Conservation (phyloP, 2,113 vertebrate genomes). For the Calcarius ornatus region DNA sequence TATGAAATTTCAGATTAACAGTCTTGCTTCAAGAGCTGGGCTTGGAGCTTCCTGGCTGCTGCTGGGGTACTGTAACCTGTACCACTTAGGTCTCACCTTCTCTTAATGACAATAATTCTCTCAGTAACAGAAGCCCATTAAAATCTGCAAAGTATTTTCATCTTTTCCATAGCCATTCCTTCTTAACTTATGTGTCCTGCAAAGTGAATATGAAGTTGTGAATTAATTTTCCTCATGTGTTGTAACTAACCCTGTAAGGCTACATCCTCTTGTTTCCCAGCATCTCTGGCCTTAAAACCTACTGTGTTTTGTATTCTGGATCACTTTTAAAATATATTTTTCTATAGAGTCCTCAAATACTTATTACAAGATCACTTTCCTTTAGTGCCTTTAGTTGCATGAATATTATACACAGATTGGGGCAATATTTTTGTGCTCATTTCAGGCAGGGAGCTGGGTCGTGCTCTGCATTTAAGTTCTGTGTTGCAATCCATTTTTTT, state of each 20-base stretch:
- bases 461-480: neutral
- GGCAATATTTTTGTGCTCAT: neutral
- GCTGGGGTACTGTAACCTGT: neutral
- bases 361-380: neutral
- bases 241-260: neutral
- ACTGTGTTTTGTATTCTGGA: neutral
- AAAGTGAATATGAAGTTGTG: neutral
- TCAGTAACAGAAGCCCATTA: neutral
- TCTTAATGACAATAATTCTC: neutral
- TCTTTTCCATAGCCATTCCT: neutral
- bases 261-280: neutral
- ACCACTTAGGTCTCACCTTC: neutral
- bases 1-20: neutral
- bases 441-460: neutral
- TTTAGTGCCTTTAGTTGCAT: neutral
- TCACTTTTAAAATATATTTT: neutral
- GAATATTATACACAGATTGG: neutral
- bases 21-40: neutral
- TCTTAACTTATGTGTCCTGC: neutral
- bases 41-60: neutral
- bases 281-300: neutral
- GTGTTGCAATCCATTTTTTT: neutral
- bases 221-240: neutral
- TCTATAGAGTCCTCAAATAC: neutral
- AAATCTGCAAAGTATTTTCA: neutral